phyloP scores from a whole-genome alignment of 2,888 invertebrate genomes.

The Syrista parreyssii region DNA sequence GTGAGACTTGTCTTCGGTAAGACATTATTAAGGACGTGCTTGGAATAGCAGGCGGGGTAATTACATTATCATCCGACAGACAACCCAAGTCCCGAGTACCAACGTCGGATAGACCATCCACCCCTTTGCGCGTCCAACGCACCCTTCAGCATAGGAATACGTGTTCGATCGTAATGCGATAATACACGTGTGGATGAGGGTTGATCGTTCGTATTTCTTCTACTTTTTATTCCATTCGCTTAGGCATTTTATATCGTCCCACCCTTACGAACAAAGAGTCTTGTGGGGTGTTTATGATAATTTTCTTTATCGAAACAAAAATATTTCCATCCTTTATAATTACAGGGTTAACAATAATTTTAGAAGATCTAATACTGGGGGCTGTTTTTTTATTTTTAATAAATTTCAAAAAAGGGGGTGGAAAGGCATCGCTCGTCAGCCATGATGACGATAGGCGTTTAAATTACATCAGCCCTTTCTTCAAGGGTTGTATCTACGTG shows the following conservation, averaged over 20 bases:
- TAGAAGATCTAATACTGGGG: no score
- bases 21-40: constrained; percentile 49
- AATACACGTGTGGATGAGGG: constrained; percentile 7
- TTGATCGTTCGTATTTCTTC: neutral
- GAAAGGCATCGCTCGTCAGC: neutral
- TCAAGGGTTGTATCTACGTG: neutral
- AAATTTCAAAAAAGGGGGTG: neutral
- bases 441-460: neutral
- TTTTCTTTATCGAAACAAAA: no score
- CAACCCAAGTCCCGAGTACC: constrained; percentile 10
- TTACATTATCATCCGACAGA: constrained; percentile 39
- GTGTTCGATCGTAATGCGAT: constrained; percentile 24
- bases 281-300: no score
- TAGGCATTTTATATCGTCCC: neutral
- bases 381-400: neutral
- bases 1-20: constrained; percentile 39
- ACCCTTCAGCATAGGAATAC: constrained; percentile 15
- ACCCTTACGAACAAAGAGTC: neutral
- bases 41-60: constrained; percentile 42
- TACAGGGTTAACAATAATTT: no score
- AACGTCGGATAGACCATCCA: constrained; percentile 6
- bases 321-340: no score
- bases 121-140: neutral
- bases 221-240: neutral
- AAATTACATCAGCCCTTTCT: neutral